Base-by-base conservation (phyloP, 1,140 invertebrate species). In the Zaprionus gabonicus region DNA sequence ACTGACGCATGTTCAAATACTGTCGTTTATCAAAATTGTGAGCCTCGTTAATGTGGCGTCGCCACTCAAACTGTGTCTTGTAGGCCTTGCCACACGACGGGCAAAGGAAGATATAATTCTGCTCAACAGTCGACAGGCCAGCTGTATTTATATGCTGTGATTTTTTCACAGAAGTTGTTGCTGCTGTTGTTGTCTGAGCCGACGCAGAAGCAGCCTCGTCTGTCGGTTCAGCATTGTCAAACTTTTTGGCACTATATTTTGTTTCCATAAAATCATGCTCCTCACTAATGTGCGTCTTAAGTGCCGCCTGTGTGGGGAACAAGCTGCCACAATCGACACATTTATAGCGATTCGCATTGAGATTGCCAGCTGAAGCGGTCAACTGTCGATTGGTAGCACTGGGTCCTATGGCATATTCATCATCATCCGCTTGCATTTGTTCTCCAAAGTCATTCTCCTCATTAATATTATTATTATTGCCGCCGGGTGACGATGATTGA, bases 1-100 rank as follows among this genome's bases (percentile, higher is more conserved):
- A 15, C 64, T 88, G 84, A 12, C 78, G 74, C 78, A 92, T 92
- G 44, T 84, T 92, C 23, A 92, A 71, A 63, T 80, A 88, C 23
- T 90, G 76, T 0, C 91, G 72, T 38, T 92, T 91, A 57, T 92
- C 91, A 12, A 91, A 92, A 31, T 92, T 92, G 65, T 92, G 91
- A 15, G 76, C 78, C 28, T 90, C 78, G 38, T 92, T 92, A 23
- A 92, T 92, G 57, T 92, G 91, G n/a, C 91, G 91, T 3, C 91
- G 91, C 91, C 91, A 92, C 38, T 90, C 84, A 12, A 78, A 83
- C 69, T 92, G 87, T 4, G 91, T 81, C 59, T 91, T 83, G 57
- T 90, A 91, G 12, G 87, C 76, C 58, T 78, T 66, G 27, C 91
- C 91, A 36, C 91, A 92, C 1, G 87, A 88, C 1, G 91, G 91